Base-by-base conservation (phyloP, 2,113 vertebrate species). In the Cardinalis cardinalis region DNA sequence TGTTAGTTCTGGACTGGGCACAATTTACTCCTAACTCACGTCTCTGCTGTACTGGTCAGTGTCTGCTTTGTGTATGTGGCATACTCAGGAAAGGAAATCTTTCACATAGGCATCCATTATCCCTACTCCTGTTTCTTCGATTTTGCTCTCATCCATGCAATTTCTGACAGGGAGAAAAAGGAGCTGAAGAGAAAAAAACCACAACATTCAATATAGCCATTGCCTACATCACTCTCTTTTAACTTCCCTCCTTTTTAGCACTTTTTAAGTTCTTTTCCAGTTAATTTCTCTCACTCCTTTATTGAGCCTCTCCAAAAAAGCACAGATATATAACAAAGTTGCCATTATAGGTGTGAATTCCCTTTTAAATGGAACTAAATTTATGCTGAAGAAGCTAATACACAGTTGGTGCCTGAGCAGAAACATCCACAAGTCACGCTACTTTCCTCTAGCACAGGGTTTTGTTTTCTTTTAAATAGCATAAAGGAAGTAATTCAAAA, bases 171-270 rank as follows among this genome's bases (percentile, higher is more conserved):
- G 52, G 31, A 91, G 36, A 82, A 92, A 82, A 7, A 48, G 23
- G 1, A 68, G 19, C 5, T 60, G 44, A 18, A 61, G 3, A 15
- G 13, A 23, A n/a, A 49, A 41, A 14, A 3, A 2, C 0, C 1
- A 0, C 18, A 48, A 29, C 18, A 78, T 52, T 79, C 46, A 75
- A 58, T 29, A 48, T 15, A n/a, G 19, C 36, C 32, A 84, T 52
- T 82, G 41, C 8, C 24, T 73, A 19, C 46, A 83, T 36, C 13
- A 69, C 38, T 44, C 43, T 68, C 28, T 82, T 72, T 59, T 66
- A 78, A 72, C 13, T 61, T 65, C 17, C 14, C 51, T 69, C 58
- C 34, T 36, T 79, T 60, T 60, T 31, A 72, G 10, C 41, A 56
- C 41, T 69, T 94, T 66, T 43, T 0, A 72, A 79, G 29, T 52